A percentile compares a stretch with the other conserved stretches of the same genome.
phyloP scores from a whole-genome alignment of 2,888 invertebrate species.

The Eulithis prunata region DNA sequence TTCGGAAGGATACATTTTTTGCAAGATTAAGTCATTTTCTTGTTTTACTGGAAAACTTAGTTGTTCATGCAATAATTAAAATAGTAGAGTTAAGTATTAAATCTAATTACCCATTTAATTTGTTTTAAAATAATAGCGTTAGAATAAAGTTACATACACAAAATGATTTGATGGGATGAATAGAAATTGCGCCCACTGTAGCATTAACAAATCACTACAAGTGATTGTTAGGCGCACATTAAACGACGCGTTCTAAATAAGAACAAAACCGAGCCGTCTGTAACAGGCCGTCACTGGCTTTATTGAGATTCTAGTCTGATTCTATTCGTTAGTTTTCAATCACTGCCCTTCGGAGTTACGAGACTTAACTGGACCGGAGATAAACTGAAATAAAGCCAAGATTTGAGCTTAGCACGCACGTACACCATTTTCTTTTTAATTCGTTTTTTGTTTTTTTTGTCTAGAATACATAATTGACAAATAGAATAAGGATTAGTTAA shows the following conservation, averaged over 20 bases:
- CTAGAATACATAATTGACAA: too few relatives aligned
- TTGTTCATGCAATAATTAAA: too few relatives aligned
- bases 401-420: conserved; percentile 1
- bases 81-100: too few relatives aligned
- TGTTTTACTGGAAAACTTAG: too few relatives aligned
- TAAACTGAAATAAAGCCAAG: conserved; percentile 19
- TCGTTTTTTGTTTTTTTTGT: conserved; percentile 3
- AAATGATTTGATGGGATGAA: not conserved
- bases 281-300: conserved; percentile 48
- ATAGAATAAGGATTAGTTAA: too few relatives aligned
- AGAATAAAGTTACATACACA: too few relatives aligned
- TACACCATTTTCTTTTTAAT: not conserved
- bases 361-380: conserved; percentile 22
- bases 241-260: conserved; percentile 61
- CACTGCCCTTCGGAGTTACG: conserved; percentile 24
- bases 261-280: conserved; percentile 52
- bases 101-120: too few relatives aligned
- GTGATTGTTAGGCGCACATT: conserved; percentile 65
- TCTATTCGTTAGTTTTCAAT: conserved; percentile 36
- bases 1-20: too few relatives aligned
- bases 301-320: conserved; percentile 47
- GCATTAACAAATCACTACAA: conserved; percentile 55
- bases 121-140: too few relatives aligned
- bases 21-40: too few relatives aligned
- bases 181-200: conserved; percentile 47